A percentile compares a stretch with the other conserved stretches of the same genome.
These are phyloP conservation scores for Dasyurus viverrinus DNA, from an alignment of 2,113 vertebrate species.

Conservation along the genomic window DNA sequence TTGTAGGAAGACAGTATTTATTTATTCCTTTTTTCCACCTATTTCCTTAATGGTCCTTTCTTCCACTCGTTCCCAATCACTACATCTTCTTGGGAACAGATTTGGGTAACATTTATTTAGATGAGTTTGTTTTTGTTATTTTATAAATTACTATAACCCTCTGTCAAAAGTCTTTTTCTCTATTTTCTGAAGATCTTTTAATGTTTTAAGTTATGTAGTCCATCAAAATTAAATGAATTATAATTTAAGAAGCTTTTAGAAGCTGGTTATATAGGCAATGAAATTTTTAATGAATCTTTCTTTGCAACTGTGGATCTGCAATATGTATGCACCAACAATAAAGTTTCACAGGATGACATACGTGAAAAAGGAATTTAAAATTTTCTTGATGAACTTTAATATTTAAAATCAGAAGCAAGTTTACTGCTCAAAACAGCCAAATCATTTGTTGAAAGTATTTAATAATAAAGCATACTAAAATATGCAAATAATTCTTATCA, in stretches of 20 bases:
- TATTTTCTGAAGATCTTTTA: too few species aligned
- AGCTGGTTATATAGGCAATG: too few species aligned
- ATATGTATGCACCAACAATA: neutral
- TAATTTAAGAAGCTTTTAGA: neutral
- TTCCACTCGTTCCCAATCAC: neutral
- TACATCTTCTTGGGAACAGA: neutral
- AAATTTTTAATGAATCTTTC: too few species aligned
- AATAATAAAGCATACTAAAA: neutral
- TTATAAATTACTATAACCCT: too few species aligned
- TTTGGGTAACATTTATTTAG: neutral
- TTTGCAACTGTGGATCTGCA: too few species aligned
- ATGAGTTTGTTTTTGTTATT: neutral
- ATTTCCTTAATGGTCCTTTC: too few species aligned
- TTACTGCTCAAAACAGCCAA: neutral
- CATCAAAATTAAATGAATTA: too few species aligned
- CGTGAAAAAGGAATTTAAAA: neutral
- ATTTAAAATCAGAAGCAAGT: conserved; percentile 37
- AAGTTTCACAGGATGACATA: neutral
- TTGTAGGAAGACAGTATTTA: neutral
- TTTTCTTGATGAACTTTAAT: conserved; percentile 26
- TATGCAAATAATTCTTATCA: conserved; percentile 7
- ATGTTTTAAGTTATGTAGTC: too few species aligned
- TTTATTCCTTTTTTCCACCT: neutral
- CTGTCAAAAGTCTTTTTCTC: too few species aligned
- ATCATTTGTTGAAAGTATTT: conserved; percentile 45